These are phyloP conservation scores for Nomia melanderi DNA, from an alignment of 1,140 invertebrate genomes.

Conservation along the genomic window DNA sequence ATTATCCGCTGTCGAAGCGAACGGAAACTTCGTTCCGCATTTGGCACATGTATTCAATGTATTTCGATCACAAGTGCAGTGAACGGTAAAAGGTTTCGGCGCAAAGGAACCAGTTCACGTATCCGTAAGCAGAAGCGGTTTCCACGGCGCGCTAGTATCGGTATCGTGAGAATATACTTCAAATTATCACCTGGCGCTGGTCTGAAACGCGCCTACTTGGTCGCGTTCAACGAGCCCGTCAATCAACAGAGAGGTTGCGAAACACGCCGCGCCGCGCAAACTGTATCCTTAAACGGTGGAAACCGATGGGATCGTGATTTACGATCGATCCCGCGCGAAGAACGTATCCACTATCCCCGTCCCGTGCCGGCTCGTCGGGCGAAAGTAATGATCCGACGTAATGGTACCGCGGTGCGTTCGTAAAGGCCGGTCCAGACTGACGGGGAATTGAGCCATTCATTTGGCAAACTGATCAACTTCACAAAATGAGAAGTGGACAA, in stretches of 20 bases:
- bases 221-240: constrained; percentile 15
- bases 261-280: not conserved
- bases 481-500: no score
- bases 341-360: no score
- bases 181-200: constrained; percentile 27
- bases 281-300: constrained; percentile 24
- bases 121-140: not conserved
- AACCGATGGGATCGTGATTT: constrained; percentile 32
- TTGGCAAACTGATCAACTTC: no score
- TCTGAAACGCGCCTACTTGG: constrained; percentile 11
- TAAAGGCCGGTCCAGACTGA: no score
- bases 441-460: no score
- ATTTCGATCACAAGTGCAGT: no score
- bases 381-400: constrained; percentile 25
- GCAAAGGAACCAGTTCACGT: constrained; percentile 4
- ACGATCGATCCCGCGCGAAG: constrained; percentile 22
- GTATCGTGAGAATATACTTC: constrained; percentile 41
- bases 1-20: no score
- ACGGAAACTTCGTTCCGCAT: no score
- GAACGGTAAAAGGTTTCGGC: not conserved
- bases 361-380: not conserved
- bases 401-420: not conserved
- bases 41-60: no score
- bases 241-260: not conserved
- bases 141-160: not conserved